A percentile compares a stretch with the other conserved stretches of the same genome.
These are phyloP conservation scores for Hirudinaria manillensis DNA, from an alignment of 2,888 invertebrate genomes.

Conservation along the genomic window DNA sequence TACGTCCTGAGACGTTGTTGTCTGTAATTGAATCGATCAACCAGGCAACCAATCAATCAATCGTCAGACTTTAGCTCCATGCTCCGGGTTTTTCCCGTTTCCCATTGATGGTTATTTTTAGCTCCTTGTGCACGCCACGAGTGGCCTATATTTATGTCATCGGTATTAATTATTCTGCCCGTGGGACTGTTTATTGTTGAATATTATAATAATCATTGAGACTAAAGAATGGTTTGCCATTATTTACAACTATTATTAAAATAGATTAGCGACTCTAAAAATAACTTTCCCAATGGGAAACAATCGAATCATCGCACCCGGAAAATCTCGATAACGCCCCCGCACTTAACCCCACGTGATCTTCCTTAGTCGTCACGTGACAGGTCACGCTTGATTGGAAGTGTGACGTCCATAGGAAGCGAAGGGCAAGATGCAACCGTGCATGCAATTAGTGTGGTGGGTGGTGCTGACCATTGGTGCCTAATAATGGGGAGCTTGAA, in stretches of 20 bases:
- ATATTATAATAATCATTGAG: too few relatives aligned
- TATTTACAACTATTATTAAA: too few relatives aligned
- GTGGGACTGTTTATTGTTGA: too few relatives aligned
- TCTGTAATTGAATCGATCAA: constrained; percentile 17
- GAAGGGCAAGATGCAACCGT: constrained; percentile 6
- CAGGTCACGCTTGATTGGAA: constrained; percentile 22
- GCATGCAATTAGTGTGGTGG: constrained; percentile 12
- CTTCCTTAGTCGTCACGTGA: constrained; percentile 20
- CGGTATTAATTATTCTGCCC: too few relatives aligned
- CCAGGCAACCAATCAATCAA: constrained; percentile 8
- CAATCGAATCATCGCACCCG: constrained; percentile 16
- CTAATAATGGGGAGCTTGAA: neutral
- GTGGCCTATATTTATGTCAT: too few relatives aligned
- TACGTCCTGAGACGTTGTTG: constrained; percentile 11
- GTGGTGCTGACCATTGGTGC: constrained; percentile 10
- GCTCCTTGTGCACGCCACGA: too few relatives aligned
- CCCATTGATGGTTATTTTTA: neutral
- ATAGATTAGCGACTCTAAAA: too few relatives aligned
- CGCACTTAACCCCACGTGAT: constrained; percentile 20
- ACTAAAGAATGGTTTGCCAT: too few relatives aligned
- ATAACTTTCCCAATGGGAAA: neutral
- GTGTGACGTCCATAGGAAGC: constrained; percentile 20
- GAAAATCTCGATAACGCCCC: constrained; percentile 14
- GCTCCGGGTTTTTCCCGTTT: neutral
- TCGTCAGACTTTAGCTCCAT: neutral